Base-by-base conservation (phyloP, 1,140 invertebrate species). In the Zeugodacus cucurbitae region DNA sequence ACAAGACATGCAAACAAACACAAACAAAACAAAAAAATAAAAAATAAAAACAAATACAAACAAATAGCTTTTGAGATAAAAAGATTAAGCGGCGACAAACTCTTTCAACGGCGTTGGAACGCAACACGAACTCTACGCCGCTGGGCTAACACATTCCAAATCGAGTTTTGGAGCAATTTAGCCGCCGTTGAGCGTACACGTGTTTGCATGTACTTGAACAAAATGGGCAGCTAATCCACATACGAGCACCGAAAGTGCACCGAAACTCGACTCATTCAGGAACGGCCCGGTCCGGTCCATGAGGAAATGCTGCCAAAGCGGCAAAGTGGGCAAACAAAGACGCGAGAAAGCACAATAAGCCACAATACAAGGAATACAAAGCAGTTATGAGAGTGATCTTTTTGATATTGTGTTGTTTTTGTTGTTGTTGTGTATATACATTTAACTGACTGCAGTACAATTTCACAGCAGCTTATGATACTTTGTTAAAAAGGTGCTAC, bases 401-500 rank as follows among this genome's bases (percentile, higher is more conserved):
- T 82, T 37, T 78, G 44, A 78, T 44, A 20, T 78, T 29, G 14
- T 2, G 14, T 37, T 70, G 34, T 74, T 74, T n/a, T 62, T 62
- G 5, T 44, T 48, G 8, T 82, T 29, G 22, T 82, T 26, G 41
- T 78, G 20, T 34, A 20, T 70, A 0, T 70, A 11, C n/a, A n/a
- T 78, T 48, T 78, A 14, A 17, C 26, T 48, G 41, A 82, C 74
- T 82, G 74, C 37, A n/a, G n/a, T n/a, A 48, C 74, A 48, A 82
- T 82, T 82, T 82, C 74, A 82, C 41, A 82, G 41, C 74, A 82
- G 41, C 44, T 48, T 48, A n/a, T n/a, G n/a, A n/a, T n/a, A 82
- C n/a, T 82, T 82, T 82, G 22, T 48, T 82, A 82, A 82, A 48
- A 48, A 82, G 74, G 74, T 82, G 41, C 74, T 82, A 82, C 74